A percentile compares a stretch with the other conserved stretches of the same genome.
Conservation (phyloP, 2,797 vertebrate genomes). For the Acanthiza pusilla region DNA sequence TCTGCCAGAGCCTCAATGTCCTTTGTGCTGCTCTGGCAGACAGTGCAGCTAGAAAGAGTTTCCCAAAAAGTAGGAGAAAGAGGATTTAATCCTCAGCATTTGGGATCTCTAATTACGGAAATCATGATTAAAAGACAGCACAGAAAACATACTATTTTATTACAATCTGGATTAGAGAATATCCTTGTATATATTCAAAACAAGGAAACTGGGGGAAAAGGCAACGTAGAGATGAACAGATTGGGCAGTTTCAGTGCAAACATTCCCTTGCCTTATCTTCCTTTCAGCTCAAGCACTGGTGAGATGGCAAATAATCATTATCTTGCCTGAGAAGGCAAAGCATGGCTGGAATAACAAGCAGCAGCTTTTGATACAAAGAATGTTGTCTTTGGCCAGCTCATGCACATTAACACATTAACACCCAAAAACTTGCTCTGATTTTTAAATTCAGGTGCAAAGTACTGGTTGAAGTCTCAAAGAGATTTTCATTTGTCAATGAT, state of each 20-base stretch:
- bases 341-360: constrained; percentile 3
- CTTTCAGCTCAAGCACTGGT: not conserved
- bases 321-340: not conserved
- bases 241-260: not conserved
- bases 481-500: not conserved
- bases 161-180: not conserved
- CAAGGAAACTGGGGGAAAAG: not conserved
- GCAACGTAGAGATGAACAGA: not conserved
- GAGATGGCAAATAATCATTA: constrained; percentile 1
- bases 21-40: not conserved
- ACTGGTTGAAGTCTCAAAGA: not conserved
- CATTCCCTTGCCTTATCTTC: not conserved
- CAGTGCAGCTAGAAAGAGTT: not conserved
- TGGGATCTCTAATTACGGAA: not conserved
- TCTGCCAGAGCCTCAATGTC: not conserved
- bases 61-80: not conserved
- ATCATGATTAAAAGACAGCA: not conserved
- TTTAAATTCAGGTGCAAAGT: not conserved
- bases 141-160: not conserved
- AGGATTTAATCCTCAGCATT: not conserved
- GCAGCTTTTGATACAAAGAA: not conserved
- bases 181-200: not conserved
- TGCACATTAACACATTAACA: not conserved
- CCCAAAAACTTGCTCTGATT: not conserved
- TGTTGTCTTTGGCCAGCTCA: not conserved